These are phyloP conservation scores for Lasioglossum calceatum DNA, from an alignment of 2,888 invertebrate species.

Conservation along the genomic window DNA sequence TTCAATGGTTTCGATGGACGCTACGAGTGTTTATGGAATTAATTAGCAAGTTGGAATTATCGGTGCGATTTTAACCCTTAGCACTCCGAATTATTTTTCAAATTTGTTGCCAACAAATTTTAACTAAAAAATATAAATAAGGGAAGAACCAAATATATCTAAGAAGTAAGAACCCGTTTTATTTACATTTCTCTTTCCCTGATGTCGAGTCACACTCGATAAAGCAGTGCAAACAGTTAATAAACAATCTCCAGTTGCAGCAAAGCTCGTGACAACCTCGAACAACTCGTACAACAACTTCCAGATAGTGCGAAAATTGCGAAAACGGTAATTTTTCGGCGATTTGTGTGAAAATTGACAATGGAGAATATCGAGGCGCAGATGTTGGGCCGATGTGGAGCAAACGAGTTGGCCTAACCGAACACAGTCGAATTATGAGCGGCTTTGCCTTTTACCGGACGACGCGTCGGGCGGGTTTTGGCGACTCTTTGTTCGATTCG, in stretches of 20 bases:
- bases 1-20: background rate
- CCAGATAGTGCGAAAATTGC: background rate
- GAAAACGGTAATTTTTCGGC: background rate
- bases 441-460: background rate
- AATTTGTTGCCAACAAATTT: too few species aligned
- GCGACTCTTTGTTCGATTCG: background rate
- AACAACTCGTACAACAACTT: background rate
- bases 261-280: too few species aligned
- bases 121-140: too few species aligned
- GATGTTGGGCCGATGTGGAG: background rate
- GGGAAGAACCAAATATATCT: too few species aligned
- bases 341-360: background rate
- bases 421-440: background rate
- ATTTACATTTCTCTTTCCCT: too few species aligned
- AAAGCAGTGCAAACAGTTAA: background rate
- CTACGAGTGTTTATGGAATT: background rate
- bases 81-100: too few species aligned
- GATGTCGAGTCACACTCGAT: too few species aligned
- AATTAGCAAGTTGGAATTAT: background rate
- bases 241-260: too few species aligned
- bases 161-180: too few species aligned
- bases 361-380: background rate
- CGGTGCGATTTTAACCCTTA: too few species aligned
- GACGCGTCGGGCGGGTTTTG: background rate
- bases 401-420: background rate